Evolutionary conservation across 2,797 vertebrate species (phyloP).

Genomic region (Xiphorhynchus erythropygius): DNA sequence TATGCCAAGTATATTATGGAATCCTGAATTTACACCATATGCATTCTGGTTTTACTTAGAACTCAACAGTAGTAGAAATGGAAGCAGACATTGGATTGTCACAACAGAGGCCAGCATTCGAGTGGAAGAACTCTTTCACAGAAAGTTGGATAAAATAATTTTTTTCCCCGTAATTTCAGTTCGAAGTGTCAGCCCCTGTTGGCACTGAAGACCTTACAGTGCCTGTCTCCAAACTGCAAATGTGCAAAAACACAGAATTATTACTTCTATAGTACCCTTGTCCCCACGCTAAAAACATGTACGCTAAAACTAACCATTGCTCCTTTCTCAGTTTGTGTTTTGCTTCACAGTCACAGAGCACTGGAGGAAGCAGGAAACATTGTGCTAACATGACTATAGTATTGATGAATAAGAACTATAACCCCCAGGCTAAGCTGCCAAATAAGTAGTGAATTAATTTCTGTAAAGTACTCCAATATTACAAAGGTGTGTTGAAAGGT

Average conservation of each 20-base stretch:
- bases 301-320: slow-evolving; percentile 26
- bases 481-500: slow-evolving; percentile 99
- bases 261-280: not conserved
- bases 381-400: slow-evolving; percentile 77
- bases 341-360: slow-evolving; percentile 25
- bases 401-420: slow-evolving; percentile 81
- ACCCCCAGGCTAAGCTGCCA: slow-evolving; percentile 86
- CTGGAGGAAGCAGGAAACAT: slow-evolving; percentile 72
- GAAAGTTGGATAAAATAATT: slow-evolving; percentile 44
- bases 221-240: slow-evolving; percentile 67
- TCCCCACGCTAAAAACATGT: slow-evolving; percentile 35
- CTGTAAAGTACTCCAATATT: slow-evolving; percentile 98
- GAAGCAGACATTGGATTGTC: not conserved
- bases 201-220: slow-evolving; percentile 68
- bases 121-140: slow-evolving; percentile 8
- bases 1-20: not conserved
- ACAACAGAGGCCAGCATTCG: not conserved
- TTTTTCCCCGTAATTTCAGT: slow-evolving; percentile 70
- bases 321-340: slow-evolving; percentile 34
- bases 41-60: not conserved
- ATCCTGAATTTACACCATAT: slow-evolving; percentile 4
- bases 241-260: not conserved
- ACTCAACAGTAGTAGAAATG: not conserved
- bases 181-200: slow-evolving; percentile 76
- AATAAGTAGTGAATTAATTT: slow-evolving; percentile 99